Conservation (phyloP, 2,888 invertebrate genomes). For the Cheilosia urbana region DNA sequence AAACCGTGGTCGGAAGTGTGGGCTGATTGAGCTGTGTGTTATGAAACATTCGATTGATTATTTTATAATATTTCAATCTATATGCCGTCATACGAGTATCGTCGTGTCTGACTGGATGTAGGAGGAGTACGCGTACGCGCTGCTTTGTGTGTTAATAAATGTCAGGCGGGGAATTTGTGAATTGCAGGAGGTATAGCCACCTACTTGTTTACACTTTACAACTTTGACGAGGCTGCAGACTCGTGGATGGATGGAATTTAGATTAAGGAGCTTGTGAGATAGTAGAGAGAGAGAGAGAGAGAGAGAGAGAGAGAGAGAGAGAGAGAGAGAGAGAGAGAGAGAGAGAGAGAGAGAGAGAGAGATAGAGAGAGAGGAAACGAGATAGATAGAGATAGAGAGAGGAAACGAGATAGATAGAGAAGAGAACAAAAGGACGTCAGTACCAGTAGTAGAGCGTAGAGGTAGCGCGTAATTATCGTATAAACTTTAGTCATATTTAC, state of each 20-base stretch:
- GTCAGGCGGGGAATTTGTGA: neutral
- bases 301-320: no score
- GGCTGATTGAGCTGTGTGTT: constrained; percentile 9
- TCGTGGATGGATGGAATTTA: neutral
- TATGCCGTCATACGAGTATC: constrained; percentile 73
- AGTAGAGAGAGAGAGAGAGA: no score
- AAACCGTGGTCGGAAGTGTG: constrained; percentile 5
- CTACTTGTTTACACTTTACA: neutral
- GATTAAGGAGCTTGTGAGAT: neutral
- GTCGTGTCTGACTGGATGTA: constrained; percentile 18
- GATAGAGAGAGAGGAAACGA: no score
- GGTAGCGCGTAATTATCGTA: constrained; percentile 3
- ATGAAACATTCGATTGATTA: constrained; percentile 72
- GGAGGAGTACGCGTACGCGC: neutral
- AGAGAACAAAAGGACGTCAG: no score
- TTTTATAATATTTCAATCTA: constrained; percentile 76
- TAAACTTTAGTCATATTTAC: constrained; percentile 2
- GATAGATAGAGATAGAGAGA: neutral
- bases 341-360: no score
- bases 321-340: no score
- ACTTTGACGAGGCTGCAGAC: neutral
- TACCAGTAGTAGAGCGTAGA: no score
- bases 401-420: neutral
- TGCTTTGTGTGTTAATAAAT: constrained; percentile 31
- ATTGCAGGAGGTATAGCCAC: neutral